Base-by-base conservation (phyloP, 2,888 invertebrate genomes). In the Podotricha telesiphe region DNA sequence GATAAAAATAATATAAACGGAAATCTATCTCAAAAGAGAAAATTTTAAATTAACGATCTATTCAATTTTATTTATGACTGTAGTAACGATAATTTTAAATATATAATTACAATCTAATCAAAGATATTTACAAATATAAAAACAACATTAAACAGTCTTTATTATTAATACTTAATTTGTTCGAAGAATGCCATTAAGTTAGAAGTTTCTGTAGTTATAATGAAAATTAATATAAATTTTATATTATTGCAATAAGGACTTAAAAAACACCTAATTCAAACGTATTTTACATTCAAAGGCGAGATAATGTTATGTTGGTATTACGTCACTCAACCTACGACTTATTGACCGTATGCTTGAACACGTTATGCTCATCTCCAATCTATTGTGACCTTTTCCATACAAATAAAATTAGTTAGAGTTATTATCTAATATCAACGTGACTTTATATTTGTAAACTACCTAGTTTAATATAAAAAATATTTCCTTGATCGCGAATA, bases 251-350 rank as follows among this genome's bases (percentile, higher is more conserved):
- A 37, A 58, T 22, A 58, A 58, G 42, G 22, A 19, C 20, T 40
- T 1, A 4, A 42, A 59, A n/a, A n/a, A n/a, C n/a, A n/a, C n/a
- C n/a, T n/a, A n/a, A n/a, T n/a, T n/a, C n/a, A n/a, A n/a, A n/a
- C n/a, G n/a, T n/a, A n/a, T n/a, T n/a, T n/a, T n/a, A 59, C 20
- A 22, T 28, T 42, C 42, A 22, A 10, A 15, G 62, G 58, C 65
- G 56, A 63, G 67, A 56, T 66, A 64, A 63, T 68, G 63, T 72
- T 68, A 71, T 66, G 67, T 65, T 65, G 68, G 34, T 48, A 68
- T 77, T 74, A 74, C 73, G 70, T 77, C 51, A 74, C 71, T 67
- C 80, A 81, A 84, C 80, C 82, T 82, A 76, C 73, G 80, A 76
- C 80, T 74, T 79, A 68, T 72, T 72, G 73, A 74, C 70, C 73